Evolutionary conservation across 2,888 invertebrate genomes (phyloP).

Genomic region (Mechanitis messenoides): DNA sequence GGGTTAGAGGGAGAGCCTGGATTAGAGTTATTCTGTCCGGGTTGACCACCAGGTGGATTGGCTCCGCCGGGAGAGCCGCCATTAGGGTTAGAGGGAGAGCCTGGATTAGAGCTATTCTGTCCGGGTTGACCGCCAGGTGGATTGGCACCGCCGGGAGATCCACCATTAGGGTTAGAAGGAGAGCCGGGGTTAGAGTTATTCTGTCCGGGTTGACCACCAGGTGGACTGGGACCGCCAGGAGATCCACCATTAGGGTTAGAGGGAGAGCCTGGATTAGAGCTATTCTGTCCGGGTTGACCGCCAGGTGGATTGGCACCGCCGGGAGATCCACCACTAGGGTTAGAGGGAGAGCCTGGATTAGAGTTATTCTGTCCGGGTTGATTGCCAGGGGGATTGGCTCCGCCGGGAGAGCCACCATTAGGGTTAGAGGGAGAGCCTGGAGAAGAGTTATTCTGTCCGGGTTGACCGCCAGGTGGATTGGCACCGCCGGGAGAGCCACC

Average conservation of each 20-base stretch:
- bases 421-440: background rate
- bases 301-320: background rate
- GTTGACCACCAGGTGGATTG: background rate
- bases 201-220: background rate
- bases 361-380: background rate
- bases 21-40: background rate
- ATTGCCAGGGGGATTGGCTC: background rate
- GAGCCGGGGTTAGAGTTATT: too few relatives aligned
- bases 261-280: too few relatives aligned
- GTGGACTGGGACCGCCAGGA: background rate
- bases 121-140: constrained; percentile 1
- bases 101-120: background rate
- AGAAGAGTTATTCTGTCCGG: background rate
- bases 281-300: background rate
- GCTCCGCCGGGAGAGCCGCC: background rate
- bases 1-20: background rate
- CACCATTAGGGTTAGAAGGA: background rate
- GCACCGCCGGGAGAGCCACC: too few relatives aligned
- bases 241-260: background rate
- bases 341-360: background rate
- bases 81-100: background rate
- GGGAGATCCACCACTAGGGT: background rate
- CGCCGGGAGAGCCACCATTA: background rate
- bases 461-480: too few relatives aligned
- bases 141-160: background rate